Conservation (phyloP, 2,888 invertebrate genomes). For the Tortricodes alternella region DNA sequence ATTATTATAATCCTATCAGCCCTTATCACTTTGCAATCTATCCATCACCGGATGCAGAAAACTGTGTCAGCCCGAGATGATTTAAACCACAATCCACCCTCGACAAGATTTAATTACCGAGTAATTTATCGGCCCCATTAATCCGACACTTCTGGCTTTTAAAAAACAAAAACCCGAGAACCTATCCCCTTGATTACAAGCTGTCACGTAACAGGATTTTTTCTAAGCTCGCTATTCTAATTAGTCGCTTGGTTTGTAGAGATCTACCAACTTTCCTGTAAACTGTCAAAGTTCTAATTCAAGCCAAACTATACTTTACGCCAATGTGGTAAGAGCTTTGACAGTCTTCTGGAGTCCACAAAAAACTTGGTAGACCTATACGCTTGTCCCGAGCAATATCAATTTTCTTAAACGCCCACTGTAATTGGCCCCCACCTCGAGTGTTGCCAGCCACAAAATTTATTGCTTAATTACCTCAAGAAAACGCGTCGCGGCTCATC, state of each 20-base stretch:
- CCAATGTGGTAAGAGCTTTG: too few relatives aligned
- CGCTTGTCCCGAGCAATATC: slow-evolving; percentile 60
- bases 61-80: slow-evolving; percentile 29
- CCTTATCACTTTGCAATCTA: background rate
- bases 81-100: slow-evolving; percentile 40
- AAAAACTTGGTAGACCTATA: too few relatives aligned
- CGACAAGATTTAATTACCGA: slow-evolving; percentile 74
- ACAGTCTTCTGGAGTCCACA: too few relatives aligned
- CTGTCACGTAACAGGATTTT: slow-evolving; percentile 81
- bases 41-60: slow-evolving; percentile 11
- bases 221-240: slow-evolving; percentile 78
- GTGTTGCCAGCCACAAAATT: slow-evolving; percentile 79
- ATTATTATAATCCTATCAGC: background rate
- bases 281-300: too few relatives aligned
- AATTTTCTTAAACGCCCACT: slow-evolving; percentile 75
- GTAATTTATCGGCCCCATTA: slow-evolving; percentile 77
- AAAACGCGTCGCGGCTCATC: slow-evolving; percentile 71
- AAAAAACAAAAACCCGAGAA: slow-evolving; percentile 60
- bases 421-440: slow-evolving; percentile 79
- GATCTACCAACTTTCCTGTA: too few relatives aligned
- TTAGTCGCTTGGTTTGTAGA: slow-evolving; percentile 61
- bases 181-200: slow-evolving; percentile 81
- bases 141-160: slow-evolving; percentile 64
- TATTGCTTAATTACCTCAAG: slow-evolving; percentile 84
- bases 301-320: too few relatives aligned